Base-by-base conservation (phyloP, 2,797 vertebrate genomes). In the Oreochromis mossambicus region DNA sequence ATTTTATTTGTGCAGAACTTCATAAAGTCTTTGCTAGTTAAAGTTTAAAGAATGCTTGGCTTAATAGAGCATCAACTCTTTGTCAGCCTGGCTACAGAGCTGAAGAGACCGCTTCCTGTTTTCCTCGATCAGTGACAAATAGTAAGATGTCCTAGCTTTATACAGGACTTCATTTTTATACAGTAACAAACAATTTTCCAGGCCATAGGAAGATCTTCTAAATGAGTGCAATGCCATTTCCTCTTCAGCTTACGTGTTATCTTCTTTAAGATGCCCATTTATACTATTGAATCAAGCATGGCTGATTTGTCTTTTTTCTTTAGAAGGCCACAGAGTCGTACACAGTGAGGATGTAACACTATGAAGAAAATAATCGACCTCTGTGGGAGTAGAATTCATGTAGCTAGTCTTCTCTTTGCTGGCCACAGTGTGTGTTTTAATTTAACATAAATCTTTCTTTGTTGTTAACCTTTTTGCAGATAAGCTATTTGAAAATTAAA, bases 401-500 rank as follows among this genome's bases (percentile, higher is more conserved):
- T 29, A 70, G 66, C 41, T 29, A 21, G 21, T 70, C 21, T 46
- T 43, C 21, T 46, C 21, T 46, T 43, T 70, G 66, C 21, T 70
- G 14, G 14, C 38, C 21, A 43, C 38, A 46, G 21, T 46, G 17
- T 19, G 19, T 78, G n/a, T 86, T 38, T 66, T 76, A 46, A 41
- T 54, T 80, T 88, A 79, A 13, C 13, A 52, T 52, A n/a, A 78
- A 77, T 46, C 6, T 54, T 80, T 34, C 70, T 63, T 54, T 63
- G 55, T 56, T 5, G 19, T 75, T 75, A 75, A 81, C 83, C 70
- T 56, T 89, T 92, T 83, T 88, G 81, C 83, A 84, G 82, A 93
- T 91, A 89, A 92, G 80, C 77, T 86, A 50, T 88, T 89, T 26
- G 82, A 88, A 90, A 93, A 92, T 93, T 80, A 91, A 91, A 94